These are phyloP conservation scores for Shinisaurus crocodilurus DNA, from an alignment of 2,113 vertebrate genomes.

Conservation along the genomic window DNA sequence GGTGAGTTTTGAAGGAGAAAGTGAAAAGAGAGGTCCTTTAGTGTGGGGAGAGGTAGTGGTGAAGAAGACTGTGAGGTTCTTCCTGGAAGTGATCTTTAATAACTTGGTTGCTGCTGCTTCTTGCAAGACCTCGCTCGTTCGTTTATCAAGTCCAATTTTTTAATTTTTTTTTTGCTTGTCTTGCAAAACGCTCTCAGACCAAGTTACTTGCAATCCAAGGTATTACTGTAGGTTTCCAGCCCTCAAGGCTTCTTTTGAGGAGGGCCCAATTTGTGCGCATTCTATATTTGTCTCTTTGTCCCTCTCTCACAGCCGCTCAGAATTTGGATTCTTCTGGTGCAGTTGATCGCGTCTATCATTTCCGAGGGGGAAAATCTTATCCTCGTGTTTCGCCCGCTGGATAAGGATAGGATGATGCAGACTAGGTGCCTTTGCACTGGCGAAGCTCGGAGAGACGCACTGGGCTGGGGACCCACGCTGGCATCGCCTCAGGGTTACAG, in stretches of 20 bases:
- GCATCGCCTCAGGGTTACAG: too few species aligned
- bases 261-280: background rate
- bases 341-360: too few species aligned
- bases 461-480: too few species aligned
- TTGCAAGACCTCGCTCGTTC: too few species aligned
- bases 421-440: too few species aligned
- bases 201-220: background rate
- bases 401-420: too few species aligned
- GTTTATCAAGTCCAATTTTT: background rate
- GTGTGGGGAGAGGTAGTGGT: background rate
- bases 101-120: background rate
- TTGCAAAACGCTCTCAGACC: too few species aligned
- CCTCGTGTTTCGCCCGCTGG: too few species aligned
- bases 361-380: too few species aligned
- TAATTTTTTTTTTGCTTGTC: too few species aligned
- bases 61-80: background rate
- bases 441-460: too few species aligned
- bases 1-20: background rate
- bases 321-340: too few species aligned
- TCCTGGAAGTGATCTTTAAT: constrained; percentile 1
- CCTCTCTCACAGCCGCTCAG: background rate
- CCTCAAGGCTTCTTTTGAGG: background rate
- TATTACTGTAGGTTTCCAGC: background rate
- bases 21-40: background rate
- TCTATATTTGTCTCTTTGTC: background rate